Percentiles rank a stretch among this genome's conserved stretches.
These are phyloP conservation scores for Hydraecia micacea DNA, from an alignment of 2,888 invertebrate species.

Conservation along the genomic window DNA sequence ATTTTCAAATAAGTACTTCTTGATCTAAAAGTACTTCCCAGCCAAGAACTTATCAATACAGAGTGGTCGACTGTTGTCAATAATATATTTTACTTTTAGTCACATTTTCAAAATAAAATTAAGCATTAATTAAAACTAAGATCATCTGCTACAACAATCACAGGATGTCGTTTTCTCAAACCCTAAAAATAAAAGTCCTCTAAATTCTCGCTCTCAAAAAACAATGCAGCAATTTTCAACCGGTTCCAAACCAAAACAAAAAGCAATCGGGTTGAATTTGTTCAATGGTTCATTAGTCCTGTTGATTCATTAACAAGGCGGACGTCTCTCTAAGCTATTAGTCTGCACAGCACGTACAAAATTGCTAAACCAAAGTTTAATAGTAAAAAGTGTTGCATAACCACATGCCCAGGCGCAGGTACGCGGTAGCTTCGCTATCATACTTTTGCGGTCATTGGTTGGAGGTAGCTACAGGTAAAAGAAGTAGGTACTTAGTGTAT, in stretches of 20 bases:
- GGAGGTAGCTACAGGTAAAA: neutral
- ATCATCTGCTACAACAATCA: constrained; percentile 34
- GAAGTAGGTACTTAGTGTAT: neutral
- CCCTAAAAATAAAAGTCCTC: constrained; percentile 52
- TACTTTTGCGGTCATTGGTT: constrained; percentile 54
- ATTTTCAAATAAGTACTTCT: neutral
- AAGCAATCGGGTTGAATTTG: constrained; percentile 54
- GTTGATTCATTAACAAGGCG: constrained; percentile 60
- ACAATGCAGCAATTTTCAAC: constrained; percentile 44
- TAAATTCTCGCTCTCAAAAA: constrained; percentile 41
- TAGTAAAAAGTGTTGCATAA: constrained; percentile 68
- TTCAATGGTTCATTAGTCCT: constrained; percentile 65
- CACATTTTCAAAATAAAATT: neutral
- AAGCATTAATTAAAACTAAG: constrained; percentile 17
- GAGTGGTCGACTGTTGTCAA: neutral
- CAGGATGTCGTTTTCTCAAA: constrained; percentile 47
- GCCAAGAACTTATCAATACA: neutral
- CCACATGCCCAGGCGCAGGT: constrained; percentile 52
- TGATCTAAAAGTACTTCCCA: neutral
- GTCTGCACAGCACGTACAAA: constrained; percentile 67
- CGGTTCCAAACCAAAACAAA: constrained; percentile 47
- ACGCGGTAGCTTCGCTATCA: constrained; percentile 36
- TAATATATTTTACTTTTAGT: neutral
- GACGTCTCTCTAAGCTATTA: constrained; percentile 51
- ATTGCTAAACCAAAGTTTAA: constrained; percentile 58